Conservation (phyloP, 2,113 vertebrate species). For the Etheostoma cragini region DNA sequence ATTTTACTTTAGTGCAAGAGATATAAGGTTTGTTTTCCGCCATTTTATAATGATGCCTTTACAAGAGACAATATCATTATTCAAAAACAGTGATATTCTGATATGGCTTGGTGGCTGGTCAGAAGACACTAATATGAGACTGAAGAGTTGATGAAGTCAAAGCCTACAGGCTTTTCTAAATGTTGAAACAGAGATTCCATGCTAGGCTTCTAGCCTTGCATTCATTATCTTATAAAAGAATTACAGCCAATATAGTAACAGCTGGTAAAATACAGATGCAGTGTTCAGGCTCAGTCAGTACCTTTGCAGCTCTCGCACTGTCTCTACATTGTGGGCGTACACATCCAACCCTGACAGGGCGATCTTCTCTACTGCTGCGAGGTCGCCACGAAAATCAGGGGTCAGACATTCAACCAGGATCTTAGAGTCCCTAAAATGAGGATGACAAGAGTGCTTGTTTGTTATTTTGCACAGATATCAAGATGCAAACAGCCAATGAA, state of each 20-base stretch:
- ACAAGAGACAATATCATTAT: background rate
- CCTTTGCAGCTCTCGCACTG: constrained; percentile 94
- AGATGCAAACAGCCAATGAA: background rate
- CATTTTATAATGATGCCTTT: background rate
- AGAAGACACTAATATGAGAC: background rate
- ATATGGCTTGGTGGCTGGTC: background rate
- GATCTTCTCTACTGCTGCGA: constrained; percentile 90
- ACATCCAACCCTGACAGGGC: constrained; percentile 93
- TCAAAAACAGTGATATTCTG: background rate
- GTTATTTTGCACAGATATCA: background rate
- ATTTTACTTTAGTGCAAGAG: background rate
- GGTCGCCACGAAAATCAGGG: constrained; percentile 94
- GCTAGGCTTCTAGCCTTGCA: background rate
- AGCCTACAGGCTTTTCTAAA: background rate
- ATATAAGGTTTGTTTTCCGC: background rate
- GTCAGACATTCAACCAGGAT: constrained; percentile 98
- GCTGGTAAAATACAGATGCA: background rate
- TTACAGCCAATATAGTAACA: background rate
- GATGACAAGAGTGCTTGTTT: background rate
- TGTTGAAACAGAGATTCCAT: background rate
- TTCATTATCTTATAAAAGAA: background rate
- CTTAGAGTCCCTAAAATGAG: constrained; percentile 83
- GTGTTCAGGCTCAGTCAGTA: constrained; percentile 55
- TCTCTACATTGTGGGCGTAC: constrained; percentile 97
- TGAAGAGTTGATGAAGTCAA: background rate